These are phyloP conservation scores for Latrodectus hesperus DNA, from an alignment of 2,888 invertebrate species.

Conservation along the genomic window DNA sequence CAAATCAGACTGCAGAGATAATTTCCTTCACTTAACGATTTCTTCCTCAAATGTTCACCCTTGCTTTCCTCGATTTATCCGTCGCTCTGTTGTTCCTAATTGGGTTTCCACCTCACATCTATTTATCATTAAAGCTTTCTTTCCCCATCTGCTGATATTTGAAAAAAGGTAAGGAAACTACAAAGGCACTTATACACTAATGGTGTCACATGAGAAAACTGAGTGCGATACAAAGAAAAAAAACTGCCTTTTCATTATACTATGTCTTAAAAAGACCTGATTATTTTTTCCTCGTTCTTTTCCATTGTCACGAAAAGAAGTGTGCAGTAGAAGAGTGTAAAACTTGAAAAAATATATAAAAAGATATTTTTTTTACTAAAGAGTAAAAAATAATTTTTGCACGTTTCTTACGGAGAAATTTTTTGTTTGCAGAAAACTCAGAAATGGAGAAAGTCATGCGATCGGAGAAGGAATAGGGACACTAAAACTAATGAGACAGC, in stretches of 20 bases:
- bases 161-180: conserved; percentile 28
- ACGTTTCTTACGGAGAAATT: neutral
- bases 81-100: conserved; percentile 4
- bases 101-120: conserved; percentile 22
- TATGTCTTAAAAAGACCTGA: neutral
- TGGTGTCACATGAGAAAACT: conserved; percentile 18
- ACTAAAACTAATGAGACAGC: neutral
- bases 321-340: conserved; percentile 9
- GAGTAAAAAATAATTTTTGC: neutral
- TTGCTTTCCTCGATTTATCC: conserved; percentile 12
- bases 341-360: conserved; percentile 2
- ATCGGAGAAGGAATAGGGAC: neutral
- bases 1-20: no score
- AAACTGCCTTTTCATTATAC: conserved; percentile 31
- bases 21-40: no score
- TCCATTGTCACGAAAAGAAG: conserved; percentile 22
- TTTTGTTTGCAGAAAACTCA: neutral
- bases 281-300: neutral
- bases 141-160: neutral
- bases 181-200: conserved; percentile 26
- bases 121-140: conserved; percentile 24
- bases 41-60: no score
- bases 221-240: neutral
- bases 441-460: neutral
- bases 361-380: neutral